Base-by-base conservation (phyloP, 1,140 invertebrate genomes). In the Nilaparvata lugens region DNA sequence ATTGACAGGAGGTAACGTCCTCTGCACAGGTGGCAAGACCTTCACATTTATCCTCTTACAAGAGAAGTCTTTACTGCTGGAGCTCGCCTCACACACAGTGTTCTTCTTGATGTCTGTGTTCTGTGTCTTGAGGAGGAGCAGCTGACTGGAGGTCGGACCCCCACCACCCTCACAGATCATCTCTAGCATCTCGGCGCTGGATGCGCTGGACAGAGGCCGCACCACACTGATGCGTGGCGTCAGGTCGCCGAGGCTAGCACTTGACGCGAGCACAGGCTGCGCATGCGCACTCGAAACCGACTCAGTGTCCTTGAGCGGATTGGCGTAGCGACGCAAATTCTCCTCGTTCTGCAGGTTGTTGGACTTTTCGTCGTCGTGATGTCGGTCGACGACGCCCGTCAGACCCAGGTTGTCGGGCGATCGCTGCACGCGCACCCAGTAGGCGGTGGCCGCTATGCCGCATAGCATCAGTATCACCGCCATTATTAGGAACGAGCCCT, bases 341-440 rank as follows among this genome's bases (percentile, higher is more conserved):
- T 94, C 89, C 70, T 93, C 90, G 72, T 93, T 93, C 70, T 93
- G 89, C 43, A 92, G 74, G 71, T 93, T 93, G 68, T 92, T 92
- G 0, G 87, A 89, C 68, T 92, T 91, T 67, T 92, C 89, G 71
- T 91, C 87, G 66, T 88, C 86, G 63, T 86, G 83, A 13, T 85
- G 62, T 23, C 67, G 52, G 7, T 80, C 73, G n/a, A 48, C 73
- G 57, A 13, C 75, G 55, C 19, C 75, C 58, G 18, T 72, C 63
- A 16, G 69, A 68, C 13, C 73, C 69, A 55, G 23, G n/a, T 52
- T 31, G 24, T 31, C 53, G 40, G 53, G 19, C 1, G 45, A 72
- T 45, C 1, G 74, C 69, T 1, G 72, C 73, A 11, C 74, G 61
- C 81, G 76, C 55, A 80, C 72, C 69, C 80, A 71, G 64, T 82